phyloP scores from a whole-genome alignment of 2,797 vertebrate genomes.

The Vultur gryphus region DNA sequence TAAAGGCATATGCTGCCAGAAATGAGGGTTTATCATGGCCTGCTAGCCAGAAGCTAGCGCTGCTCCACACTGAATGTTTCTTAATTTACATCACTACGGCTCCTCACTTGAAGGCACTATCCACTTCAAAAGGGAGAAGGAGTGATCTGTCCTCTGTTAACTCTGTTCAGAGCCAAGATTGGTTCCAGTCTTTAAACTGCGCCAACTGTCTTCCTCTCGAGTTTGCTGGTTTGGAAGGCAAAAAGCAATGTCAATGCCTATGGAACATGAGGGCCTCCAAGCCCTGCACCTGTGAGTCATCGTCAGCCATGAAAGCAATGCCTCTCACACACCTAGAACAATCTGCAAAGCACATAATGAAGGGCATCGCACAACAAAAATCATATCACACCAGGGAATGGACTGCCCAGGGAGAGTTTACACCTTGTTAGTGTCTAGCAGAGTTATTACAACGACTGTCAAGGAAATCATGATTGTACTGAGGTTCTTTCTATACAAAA shows the following conservation, averaged over 20 bases:
- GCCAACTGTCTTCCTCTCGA: neutral
- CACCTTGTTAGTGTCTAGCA: neutral
- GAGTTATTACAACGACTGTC: neutral
- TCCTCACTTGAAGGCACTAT: neutral
- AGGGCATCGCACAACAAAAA: neutral
- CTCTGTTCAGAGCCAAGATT: neutral
- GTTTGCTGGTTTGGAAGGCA: neutral
- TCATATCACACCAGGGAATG: fast-evolving
- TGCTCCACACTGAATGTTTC: neutral
- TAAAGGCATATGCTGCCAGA: neutral
- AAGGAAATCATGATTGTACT: neutral
- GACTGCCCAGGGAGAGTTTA: neutral
- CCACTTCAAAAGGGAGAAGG: neutral
- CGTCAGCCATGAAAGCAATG: neutral
- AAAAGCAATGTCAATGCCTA: fast-evolving
- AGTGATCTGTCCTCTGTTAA: neutral
- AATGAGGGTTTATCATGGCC: neutral
- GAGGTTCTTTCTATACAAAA: neutral
- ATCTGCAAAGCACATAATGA: neutral
- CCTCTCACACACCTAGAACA: neutral
- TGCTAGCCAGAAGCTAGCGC: neutral
- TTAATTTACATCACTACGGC: neutral
- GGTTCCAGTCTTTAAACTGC: neutral
- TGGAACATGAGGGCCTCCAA: neutral
- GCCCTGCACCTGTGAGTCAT: neutral